phyloP scores from a whole-genome alignment of 2,797 vertebrate species.

The Gobionotothen gibberifrons region DNA sequence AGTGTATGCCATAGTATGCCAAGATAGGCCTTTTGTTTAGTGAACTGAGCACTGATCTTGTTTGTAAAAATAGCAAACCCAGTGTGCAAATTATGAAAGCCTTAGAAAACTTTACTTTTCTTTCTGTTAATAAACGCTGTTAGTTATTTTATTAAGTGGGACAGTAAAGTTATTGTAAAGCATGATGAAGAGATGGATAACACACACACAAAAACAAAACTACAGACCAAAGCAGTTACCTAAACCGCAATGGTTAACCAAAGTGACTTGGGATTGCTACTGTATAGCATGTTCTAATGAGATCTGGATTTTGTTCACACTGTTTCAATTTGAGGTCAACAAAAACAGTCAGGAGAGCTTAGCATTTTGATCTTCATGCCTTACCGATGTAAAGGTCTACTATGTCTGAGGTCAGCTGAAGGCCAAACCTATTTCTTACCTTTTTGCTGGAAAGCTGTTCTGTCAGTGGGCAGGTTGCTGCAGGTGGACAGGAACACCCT shows the following conservation, averaged over 20 bases:
- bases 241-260: not conserved
- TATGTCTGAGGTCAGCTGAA: slow-evolving; percentile 40
- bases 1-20: not conserved
- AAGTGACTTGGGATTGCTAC: not conserved
- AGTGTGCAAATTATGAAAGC: not conserved
- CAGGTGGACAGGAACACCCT: slow-evolving; percentile 36
- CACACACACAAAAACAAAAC: not conserved
- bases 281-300: not conserved
- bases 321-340: slow-evolving; percentile 1
- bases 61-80: not conserved
- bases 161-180: not conserved
- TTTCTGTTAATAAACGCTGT: too few relatives aligned
- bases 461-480: slow-evolving; percentile 31
- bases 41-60: not conserved
- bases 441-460: slow-evolving; percentile 34
- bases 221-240: not conserved
- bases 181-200: not conserved
- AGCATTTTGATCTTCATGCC: slow-evolving; percentile 18
- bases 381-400: slow-evolving; percentile 5
- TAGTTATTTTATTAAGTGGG: not conserved
- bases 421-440: slow-evolving; percentile 44
- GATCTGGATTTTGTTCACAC: not conserved
- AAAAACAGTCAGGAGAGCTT: slow-evolving; percentile 22
- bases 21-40: not conserved
- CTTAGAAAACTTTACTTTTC: too few relatives aligned